Base-by-base conservation (phyloP, 1,140 invertebrate genomes). In the Paraescarpia echinospica region DNA sequence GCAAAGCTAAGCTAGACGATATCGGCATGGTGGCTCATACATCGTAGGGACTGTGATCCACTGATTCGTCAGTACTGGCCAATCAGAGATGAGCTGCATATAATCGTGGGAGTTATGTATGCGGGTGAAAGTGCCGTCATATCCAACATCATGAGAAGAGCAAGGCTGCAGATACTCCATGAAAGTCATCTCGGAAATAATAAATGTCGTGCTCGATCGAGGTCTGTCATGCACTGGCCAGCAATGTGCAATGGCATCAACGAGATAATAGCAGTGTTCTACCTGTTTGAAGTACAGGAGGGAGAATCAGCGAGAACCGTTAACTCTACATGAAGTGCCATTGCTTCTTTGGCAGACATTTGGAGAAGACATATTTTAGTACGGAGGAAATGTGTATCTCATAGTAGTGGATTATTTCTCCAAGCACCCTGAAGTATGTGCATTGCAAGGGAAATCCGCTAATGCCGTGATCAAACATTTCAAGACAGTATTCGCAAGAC, bases 301-400 rank as follows among this genome's bases (percentile, higher is more conserved):
- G 22, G 34, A 48, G 33, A 48, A 92, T 33, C 59, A 92, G 34
- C 92, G 92, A 34, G 91, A 93, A 35, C 59, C 88, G 5, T 33
- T 93, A 35, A 34, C 35, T 4, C 91, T 91, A 33, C 77, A 88
- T 34, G 34, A 18, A 33, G n/a, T 90, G n/a, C 93, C 93, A 89
- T 4, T 51, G 1, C 31, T 59, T 31, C 91, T 91, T 34, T 93
- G 93, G 93, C 33, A 89, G 31, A 92, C 34, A 35, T 27, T 93
- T 9, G 91, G 91, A 41, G 33, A n/a, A 22, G 93, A 93, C 35
- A 92, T 93, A 0, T 41, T 93, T n/a, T 90, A 91, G 18, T 90
- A 89, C 34, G n/a, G 89, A 77, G 41, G 35, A 18, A 14, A 5
- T 9, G 93, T 89, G 31, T 92, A 89, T 90, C 77, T 92, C n/a